A percentile compares a stretch with the other conserved stretches of the same genome.
phyloP scores from a whole-genome alignment of 64 coral and sea anemone species.

The Hydrozoanthus tunicans region DNA sequence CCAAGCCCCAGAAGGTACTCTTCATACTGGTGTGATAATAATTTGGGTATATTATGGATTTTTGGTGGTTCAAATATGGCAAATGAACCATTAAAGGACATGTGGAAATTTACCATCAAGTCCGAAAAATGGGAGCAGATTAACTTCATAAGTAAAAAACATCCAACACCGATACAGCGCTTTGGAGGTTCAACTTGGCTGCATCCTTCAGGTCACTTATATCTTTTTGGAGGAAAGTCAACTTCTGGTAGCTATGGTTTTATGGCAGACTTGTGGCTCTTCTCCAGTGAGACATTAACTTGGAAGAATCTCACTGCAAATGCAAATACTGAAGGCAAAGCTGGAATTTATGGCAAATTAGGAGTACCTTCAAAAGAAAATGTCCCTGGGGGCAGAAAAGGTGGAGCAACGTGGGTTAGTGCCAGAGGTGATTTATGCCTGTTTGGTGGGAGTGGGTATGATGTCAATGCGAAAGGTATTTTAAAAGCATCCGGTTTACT shows the following conservation, averaged over 20 bases:
- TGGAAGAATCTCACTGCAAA: conserved; percentile 59
- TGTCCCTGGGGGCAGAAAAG: conserved; percentile 52
- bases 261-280: conserved; percentile 75
- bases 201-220: conserved; percentile 63
- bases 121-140: conserved; percentile 64
- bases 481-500: conserved; percentile 59
- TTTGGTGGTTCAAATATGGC: conserved; percentile 65
- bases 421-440: conserved; percentile 52
- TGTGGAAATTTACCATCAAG: conserved; percentile 84
- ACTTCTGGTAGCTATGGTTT: conserved; percentile 32
- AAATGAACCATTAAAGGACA: conserved; percentile 61
- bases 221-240: conserved; percentile 84
- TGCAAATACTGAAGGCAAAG: not conserved
- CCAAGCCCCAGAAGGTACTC: conserved; percentile 62
- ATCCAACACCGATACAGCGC: conserved; percentile 20
- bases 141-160: not conserved
- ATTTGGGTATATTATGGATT: conserved; percentile 62
- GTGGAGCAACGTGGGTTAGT: conserved; percentile 46
- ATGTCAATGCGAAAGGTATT: conserved; percentile 32
- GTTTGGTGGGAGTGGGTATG: conserved; percentile 75
- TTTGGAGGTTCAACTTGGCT: conserved; percentile 70
- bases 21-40: conserved; percentile 78
- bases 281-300: conserved; percentile 13
- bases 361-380: conserved; percentile 14
- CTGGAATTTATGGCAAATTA: conserved; percentile 35